A percentile compares a stretch with the other conserved stretches of the same genome.
Conservation (phyloP, 2,888 invertebrate species). For the Parthenolecanium corni region DNA sequence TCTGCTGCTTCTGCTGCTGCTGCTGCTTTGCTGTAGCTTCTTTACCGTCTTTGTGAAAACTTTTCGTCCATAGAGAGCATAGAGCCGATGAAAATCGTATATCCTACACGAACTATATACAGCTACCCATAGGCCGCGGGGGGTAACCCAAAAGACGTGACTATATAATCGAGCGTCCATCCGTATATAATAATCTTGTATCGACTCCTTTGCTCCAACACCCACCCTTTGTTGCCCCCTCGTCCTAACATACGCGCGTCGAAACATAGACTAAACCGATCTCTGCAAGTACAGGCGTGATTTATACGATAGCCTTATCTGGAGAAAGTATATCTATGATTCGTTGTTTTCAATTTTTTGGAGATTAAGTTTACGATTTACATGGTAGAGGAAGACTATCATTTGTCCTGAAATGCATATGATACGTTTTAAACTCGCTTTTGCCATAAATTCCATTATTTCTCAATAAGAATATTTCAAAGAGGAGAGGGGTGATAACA, state of each 20-base stretch:
- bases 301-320: slow-evolving; percentile 2
- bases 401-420: no score
- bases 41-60: no score
- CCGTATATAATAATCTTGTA: slow-evolving; percentile 15
- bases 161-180: slow-evolving; percentile 14
- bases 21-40: no score
- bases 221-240: no score
- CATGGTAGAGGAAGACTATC: no score
- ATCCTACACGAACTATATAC: no score
- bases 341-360: slow-evolving; percentile 11
- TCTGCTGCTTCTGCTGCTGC: no score
- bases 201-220: neutral
- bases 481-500: no score
- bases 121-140: neutral
- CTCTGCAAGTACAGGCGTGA: slow-evolving; percentile 17
- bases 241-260: slow-evolving; percentile 11
- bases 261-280: slow-evolving; percentile 14
- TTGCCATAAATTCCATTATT: no score
- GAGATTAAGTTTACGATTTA: no score
- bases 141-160: slow-evolving; percentile 21
- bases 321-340: neutral
- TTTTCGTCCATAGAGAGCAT: neutral
- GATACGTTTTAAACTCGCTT: no score
- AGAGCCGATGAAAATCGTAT: slow-evolving; percentile 6
- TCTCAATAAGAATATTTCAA: no score